Evolutionary conservation across 2,888 invertebrate genomes (phyloP), one percentile per base, ranked within the genome.

Genomic region (Phymatocera aterrima): DNA sequence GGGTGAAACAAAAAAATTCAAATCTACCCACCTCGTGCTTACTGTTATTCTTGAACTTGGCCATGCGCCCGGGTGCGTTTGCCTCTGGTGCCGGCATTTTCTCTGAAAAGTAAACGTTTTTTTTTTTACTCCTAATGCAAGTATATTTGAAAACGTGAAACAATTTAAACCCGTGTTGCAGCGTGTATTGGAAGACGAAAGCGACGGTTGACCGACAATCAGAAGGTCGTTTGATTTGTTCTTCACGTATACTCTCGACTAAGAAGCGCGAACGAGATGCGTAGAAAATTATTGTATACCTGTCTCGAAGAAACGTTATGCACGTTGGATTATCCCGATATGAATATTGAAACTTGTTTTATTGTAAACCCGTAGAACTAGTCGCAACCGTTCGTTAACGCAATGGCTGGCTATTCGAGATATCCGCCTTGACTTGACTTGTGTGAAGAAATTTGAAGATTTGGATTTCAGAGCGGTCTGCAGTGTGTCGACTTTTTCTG

Each of bases 11-110:
- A 74, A 65, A 74, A 74, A 46, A 18, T 24, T 78, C 40, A 31
- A 74, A 68, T 68, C 78, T 65, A 91, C 92, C 93, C 92, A 96
- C 97, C 88, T 94, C 95, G 85, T 95, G 95, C 82, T 95, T 94
- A 24, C 95, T 94, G 87, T 94, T 94, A 90, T 96, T 96, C 91
- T 97, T 97, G 91, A 96, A 97, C 10, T 94, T 93, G 74, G 94
- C 92, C 83, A 95, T 91, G 84, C 96, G 93, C 61, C 92, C 91
- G 15, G 90, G 86, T 24, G 90, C 90, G 31, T 92, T 92, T 86
- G 92, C 92, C 82, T 95, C 95, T 83, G 86, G 83, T 15, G 89
- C 87, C 75, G 93, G 93, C 95, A 95, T 95, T 81, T 82, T 91
- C 54, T 78, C 68, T 64, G 57, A 80, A 80, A 79, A 80, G 57